Base-by-base conservation (phyloP, 2,113 vertebrate genomes). In the Grallaria varia region DNA sequence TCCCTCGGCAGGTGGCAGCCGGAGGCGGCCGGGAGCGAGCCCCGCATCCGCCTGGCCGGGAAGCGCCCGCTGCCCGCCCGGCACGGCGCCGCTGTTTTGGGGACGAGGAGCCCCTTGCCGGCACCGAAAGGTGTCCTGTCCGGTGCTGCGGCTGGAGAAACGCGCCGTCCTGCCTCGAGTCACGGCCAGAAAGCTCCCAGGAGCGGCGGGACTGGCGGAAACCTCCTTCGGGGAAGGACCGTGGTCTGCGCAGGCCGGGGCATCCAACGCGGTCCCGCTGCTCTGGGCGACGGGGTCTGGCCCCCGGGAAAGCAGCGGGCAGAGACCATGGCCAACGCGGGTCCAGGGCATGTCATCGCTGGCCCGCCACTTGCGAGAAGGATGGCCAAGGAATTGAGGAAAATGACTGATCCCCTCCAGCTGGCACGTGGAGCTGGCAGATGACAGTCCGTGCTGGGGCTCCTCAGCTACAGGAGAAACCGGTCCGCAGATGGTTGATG, bases 291-390 rank as follows among this genome's bases (percentile, higher is more conserved):
- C 25, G 30, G 30, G 35, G 33, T 21, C 45, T 18, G 47, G 52
- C 28, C 24, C 35, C 3, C 40, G 8, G 22, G 40, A 59, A 24
- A 25, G 30, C 63, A 6, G 12, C 9, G 0, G 30, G 28, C 12
- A 18, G 35, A 11, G 25, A 15, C 39, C 33, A 2, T 4, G 31
- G 62, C 37, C 25, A 19, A 0, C 2, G 0, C 2, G 22, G 59
- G 31, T n/a, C 28, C 37, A 5, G 9, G 31, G 67, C 1, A 0
- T 89, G 42, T 64, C 64, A 27, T 42, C 16, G 3, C 4, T 4
- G 30, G 16, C 24, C n/a, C 9, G 0, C 14, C 16, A 15, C 8
- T 0, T 18, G 28, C 0, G 1, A 79, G 35, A 23, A 25, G 19
- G 14, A 15, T 49, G 37, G n/a, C 39, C 45, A 20, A 11, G 1